These are phyloP conservation scores for Mastomys coucha DNA, from an alignment of 2,113 vertebrate genomes.

Conservation along the genomic window DNA sequence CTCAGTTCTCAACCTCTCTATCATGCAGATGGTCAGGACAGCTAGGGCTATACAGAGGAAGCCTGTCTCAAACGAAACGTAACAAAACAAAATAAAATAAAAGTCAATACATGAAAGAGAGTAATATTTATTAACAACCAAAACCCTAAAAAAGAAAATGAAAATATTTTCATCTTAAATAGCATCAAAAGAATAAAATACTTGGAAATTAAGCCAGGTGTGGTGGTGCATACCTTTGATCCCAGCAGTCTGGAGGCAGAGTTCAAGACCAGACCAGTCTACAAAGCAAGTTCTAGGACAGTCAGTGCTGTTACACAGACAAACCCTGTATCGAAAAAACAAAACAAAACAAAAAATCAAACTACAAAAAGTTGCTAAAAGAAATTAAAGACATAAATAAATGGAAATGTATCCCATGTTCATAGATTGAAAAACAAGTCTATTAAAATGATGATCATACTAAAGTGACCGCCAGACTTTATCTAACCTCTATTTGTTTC, in stretches of 20 bases:
- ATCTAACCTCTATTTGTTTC: neutral
- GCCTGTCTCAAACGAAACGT: neutral
- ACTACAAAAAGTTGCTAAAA: neutral
- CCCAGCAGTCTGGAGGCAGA: too few species aligned
- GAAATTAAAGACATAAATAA: neutral
- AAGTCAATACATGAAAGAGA: neutral
- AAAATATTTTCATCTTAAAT: neutral
- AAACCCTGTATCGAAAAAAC: too few species aligned
- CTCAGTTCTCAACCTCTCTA: neutral
- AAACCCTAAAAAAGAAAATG: neutral
- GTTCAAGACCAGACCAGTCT: too few species aligned
- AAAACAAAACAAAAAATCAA: too few species aligned
- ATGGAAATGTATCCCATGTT: neutral
- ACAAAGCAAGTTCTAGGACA: too few species aligned
- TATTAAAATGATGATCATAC: neutral
- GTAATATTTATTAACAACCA: neutral
- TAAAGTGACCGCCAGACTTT: neutral
- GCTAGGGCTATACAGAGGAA: neutral
- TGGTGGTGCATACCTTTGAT: too few species aligned
- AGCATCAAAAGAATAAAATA: conserved; percentile 20
- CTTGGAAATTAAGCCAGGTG: neutral
- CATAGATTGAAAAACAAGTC: neutral
- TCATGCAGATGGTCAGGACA: neutral
- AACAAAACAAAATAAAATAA: neutral
- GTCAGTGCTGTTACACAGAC: too few species aligned